Evolutionary conservation across 2,888 invertebrate genomes (phyloP).

Genomic region (Neocrepidodera transversa): DNA sequence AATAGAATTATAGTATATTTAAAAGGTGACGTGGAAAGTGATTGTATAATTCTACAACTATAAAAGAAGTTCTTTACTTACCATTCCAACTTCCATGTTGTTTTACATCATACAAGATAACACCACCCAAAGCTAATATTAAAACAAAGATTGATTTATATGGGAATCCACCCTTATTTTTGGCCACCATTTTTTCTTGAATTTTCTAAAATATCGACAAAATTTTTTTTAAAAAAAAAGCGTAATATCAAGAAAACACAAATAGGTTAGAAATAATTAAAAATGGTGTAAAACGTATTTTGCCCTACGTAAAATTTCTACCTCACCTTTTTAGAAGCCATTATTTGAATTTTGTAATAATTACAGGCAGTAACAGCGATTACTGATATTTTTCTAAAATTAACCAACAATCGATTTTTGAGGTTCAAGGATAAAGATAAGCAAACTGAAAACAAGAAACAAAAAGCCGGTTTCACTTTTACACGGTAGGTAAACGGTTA

Average conservation of each 20-base stretch:
- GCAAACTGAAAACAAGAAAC: not conserved
- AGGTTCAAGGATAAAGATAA: slow-evolving; percentile 6
- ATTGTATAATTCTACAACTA: too few species aligned
- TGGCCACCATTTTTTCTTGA: slow-evolving; percentile 60
- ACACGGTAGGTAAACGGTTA: too few species aligned
- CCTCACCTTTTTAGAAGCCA: slow-evolving; percentile 35
- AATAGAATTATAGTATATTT: too few species aligned
- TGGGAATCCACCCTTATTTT: slow-evolving; percentile 61
- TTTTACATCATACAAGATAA: slow-evolving; percentile 71
- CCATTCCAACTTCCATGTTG: slow-evolving; percentile 73
- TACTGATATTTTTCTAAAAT: not conserved
- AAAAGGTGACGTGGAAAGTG: too few species aligned
- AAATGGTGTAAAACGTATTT: too few species aligned
- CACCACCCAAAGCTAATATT: slow-evolving; percentile 66
- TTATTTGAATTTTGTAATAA: not conserved
- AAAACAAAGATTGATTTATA: slow-evolving; percentile 72
- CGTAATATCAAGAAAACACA: not conserved
- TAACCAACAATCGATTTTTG: slow-evolving; percentile 13
- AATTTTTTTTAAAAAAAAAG: too few species aligned
- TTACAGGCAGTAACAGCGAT: not conserved
- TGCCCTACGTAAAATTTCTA: not conserved
- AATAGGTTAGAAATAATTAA: not conserved
- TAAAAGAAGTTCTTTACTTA: too few species aligned
- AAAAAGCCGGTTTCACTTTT: not conserved
- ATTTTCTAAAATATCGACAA: slow-evolving; percentile 55